phyloP scores from a whole-genome alignment of 2,113 vertebrate species.

The Embiotoca jacksoni region DNA sequence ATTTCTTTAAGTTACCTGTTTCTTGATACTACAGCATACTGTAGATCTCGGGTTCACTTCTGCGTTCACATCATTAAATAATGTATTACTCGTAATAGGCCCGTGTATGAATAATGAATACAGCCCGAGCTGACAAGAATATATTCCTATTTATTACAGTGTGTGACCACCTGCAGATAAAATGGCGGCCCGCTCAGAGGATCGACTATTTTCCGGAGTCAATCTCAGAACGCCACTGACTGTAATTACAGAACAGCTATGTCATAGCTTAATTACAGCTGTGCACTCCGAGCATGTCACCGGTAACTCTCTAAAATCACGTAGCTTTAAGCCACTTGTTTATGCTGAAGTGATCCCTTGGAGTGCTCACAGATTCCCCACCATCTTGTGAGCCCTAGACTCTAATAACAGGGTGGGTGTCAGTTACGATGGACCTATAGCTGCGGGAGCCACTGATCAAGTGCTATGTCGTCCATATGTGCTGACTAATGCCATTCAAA shows the following conservation, averaged over 20 bases:
- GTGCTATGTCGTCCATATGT: background rate
- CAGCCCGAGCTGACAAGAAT: slow-evolving; percentile 42
- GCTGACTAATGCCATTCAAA: background rate
- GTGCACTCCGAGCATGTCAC: slow-evolving; percentile 26
- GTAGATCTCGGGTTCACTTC: background rate
- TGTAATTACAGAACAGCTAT: slow-evolving; percentile 54
- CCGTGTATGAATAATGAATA: slow-evolving; percentile 44
- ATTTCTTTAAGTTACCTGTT: background rate
- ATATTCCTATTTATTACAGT: slow-evolving; percentile 47
- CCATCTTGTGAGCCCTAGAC: slow-evolving; percentile 23
- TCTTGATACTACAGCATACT: background rate
- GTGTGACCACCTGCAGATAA: slow-evolving; percentile 59
- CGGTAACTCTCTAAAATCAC: slow-evolving; percentile 4
- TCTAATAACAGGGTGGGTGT: slow-evolving; percentile 31
- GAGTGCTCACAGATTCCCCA: background rate
- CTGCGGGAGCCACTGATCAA: slow-evolving; percentile 4
- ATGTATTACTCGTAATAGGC: slow-evolving; percentile 28
- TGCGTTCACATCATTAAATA: slow-evolving; percentile 38
- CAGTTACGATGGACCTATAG: slow-evolving; percentile 24
- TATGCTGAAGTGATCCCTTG: slow-evolving; percentile 20
- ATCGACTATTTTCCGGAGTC: slow-evolving; percentile 25
- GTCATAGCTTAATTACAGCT: slow-evolving; percentile 55
- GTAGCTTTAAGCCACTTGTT: slow-evolving; percentile 34
- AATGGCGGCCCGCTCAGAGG: slow-evolving; percentile 2
- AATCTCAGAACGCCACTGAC: slow-evolving; percentile 1